phyloP scores from a whole-genome alignment of 2,888 invertebrate species.

The Harpalus rufipes region DNA sequence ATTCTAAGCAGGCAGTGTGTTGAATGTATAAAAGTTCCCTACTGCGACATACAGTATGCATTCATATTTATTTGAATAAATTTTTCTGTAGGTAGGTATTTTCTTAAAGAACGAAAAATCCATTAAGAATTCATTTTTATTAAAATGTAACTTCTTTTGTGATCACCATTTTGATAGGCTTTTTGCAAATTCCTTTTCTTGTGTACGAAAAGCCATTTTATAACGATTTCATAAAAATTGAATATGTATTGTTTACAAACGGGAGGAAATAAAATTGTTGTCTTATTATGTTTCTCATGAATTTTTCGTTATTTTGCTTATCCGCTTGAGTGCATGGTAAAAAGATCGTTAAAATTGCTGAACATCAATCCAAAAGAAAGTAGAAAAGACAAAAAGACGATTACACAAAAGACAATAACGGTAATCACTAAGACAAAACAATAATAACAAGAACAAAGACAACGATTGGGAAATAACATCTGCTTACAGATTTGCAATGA shows the following conservation, averaged over 20 bases:
- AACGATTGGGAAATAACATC: neutral
- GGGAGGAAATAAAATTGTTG: conserved; percentile 12
- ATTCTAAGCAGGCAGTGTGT: neutral
- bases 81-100: too few species aligned
- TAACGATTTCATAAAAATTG: conserved; percentile 20
- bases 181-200: conserved; percentile 13
- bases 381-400: neutral
- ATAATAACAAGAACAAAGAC: neutral
- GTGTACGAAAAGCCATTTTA: neutral
- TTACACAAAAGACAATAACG: neutral
- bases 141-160: neutral
- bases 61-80: too few species aligned
- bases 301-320: conserved; percentile 32
- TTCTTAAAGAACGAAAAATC: neutral
- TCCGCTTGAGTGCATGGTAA: conserved; percentile 1
- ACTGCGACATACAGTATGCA: too few species aligned
- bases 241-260: conserved; percentile 30
- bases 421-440: neutral
- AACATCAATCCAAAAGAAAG: neutral
- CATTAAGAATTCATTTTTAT: neutral
- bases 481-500: too few species aligned
- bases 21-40: neutral
- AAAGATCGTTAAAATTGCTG: conserved; percentile 2
- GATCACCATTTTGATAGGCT: conserved; percentile 10
- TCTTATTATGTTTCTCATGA: conserved; percentile 7